These are phyloP conservation scores for Drosophila robusta DNA, from an alignment of 2,888 invertebrate genomes.

Conservation along the genomic window DNA sequence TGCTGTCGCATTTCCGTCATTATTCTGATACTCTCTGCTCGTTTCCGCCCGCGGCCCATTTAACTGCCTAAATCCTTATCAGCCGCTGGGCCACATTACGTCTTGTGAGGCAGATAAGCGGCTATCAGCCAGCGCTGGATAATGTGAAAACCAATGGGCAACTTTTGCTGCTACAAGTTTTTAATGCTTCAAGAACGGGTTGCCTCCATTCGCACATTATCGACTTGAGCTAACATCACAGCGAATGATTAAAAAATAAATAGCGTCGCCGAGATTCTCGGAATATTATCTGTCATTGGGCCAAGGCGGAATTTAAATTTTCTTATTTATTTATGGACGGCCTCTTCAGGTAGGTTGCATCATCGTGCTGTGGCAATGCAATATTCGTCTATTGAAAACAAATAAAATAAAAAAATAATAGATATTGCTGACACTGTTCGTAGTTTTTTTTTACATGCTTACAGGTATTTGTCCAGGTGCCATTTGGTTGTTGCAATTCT, in stretches of 20 bases:
- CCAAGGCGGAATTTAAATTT: constrained; percentile 27
- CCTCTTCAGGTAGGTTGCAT: constrained; percentile 27
- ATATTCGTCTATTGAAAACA: constrained; percentile 7
- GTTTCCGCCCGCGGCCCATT: constrained; percentile 35
- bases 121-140: constrained; percentile 46
- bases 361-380: constrained; percentile 23
- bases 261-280: constrained; percentile 4
- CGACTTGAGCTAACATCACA: constrained; percentile 4
- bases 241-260: constrained; percentile 7
- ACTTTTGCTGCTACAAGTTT: constrained; percentile 2
- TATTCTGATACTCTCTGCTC: constrained; percentile 8
- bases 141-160: constrained; percentile 13
- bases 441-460: constrained; percentile 11
- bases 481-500: constrained; percentile 1
- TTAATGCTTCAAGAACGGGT: background rate
- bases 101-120: constrained; percentile 54
- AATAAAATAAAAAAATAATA: background rate
- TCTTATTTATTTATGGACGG: constrained; percentile 17
- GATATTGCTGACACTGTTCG: constrained; percentile 19
- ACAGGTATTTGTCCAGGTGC: constrained; percentile 36
- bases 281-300: constrained; percentile 36
- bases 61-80: constrained; percentile 41
- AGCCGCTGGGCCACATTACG: constrained; percentile 30
- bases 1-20: constrained; percentile 52
- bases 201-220: background rate